Conservation (phyloP, 1,140 invertebrate species). For the Oreohelix idahoensis region DNA sequence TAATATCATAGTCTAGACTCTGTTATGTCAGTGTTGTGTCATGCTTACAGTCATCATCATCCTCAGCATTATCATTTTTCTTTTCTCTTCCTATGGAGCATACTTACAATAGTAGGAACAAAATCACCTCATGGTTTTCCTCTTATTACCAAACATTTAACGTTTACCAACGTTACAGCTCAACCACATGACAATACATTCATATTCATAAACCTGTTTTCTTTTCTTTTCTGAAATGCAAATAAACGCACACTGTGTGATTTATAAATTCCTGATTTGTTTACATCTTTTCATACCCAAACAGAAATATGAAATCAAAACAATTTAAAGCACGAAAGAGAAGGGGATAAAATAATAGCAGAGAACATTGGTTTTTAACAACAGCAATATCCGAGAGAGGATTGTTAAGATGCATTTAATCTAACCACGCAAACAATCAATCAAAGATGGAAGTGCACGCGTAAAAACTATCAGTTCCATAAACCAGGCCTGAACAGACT, state of each 20-base stretch:
- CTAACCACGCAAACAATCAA: conserved; percentile 19
- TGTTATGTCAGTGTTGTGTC: no score
- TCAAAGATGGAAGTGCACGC: conserved; percentile 18
- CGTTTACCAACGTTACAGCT: no score
- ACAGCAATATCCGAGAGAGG: not conserved
- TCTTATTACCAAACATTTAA: no score
- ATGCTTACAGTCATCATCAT: no score
- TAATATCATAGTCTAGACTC: no score
- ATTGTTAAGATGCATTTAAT: conserved; percentile 15
- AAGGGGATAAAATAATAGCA: not conserved
- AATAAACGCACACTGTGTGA: not conserved
- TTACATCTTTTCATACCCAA: not conserved
- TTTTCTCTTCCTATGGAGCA: no score
- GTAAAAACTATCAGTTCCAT: conserved; percentile 6
- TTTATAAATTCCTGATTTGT: conserved; percentile 3
- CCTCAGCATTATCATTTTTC: no score
- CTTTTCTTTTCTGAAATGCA: not conserved
- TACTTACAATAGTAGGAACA: no score
- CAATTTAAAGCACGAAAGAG: not conserved
- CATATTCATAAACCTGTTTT: not conserved
- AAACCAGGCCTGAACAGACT: not conserved
- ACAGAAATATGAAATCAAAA: conserved; percentile 15
- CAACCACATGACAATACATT: not conserved
- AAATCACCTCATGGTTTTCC: no score
- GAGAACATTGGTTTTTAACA: conserved; percentile 10